Percentiles rank a stretch among this genome's conserved stretches.
These are phyloP conservation scores for Ctenoplectra terminalis DNA, from an alignment of 1,140 invertebrate genomes.

Conservation along the genomic window DNA sequence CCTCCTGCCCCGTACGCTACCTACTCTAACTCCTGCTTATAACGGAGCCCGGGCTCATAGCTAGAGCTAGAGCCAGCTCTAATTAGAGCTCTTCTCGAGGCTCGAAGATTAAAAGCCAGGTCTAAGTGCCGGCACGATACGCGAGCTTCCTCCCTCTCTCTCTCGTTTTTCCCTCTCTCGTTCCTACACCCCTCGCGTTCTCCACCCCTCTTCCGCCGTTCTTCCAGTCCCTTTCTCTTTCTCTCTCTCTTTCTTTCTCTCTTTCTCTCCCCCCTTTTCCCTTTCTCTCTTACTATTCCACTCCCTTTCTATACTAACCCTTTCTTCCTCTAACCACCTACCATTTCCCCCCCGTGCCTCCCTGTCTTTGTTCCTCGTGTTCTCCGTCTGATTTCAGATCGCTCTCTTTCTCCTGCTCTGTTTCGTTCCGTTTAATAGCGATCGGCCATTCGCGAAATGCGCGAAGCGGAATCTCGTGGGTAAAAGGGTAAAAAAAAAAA, in stretches of 20 bases:
- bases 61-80: constrained; percentile 75
- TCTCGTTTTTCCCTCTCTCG: constrained; percentile 29
- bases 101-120: constrained; percentile 79
- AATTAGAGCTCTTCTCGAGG: constrained; percentile 79
- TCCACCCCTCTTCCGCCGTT: constrained; percentile 35
- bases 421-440: constrained; percentile 71
- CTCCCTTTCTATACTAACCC: not conserved
- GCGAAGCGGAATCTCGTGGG: constrained; percentile 59
- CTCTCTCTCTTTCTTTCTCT: no score
- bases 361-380: constrained; percentile 2
- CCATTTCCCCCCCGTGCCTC: not conserved
- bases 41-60: constrained; percentile 68
- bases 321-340: not conserved
- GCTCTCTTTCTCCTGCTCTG: constrained; percentile 26
- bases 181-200: constrained; percentile 7
- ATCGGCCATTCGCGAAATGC: constrained; percentile 71
- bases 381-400: constrained; percentile 6
- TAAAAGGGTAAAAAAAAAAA: constrained; percentile 43
- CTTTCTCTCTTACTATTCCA: not conserved
- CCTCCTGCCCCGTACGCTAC: constrained; percentile 50
- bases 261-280: not conserved
- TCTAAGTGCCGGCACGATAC: constrained; percentile 76
- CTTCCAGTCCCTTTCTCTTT: not conserved
- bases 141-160: constrained; percentile 54
- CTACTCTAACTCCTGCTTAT: constrained; percentile 72